Base-by-base conservation (phyloP, 1,140 invertebrate species). In the Trinorchestia longiramus region DNA sequence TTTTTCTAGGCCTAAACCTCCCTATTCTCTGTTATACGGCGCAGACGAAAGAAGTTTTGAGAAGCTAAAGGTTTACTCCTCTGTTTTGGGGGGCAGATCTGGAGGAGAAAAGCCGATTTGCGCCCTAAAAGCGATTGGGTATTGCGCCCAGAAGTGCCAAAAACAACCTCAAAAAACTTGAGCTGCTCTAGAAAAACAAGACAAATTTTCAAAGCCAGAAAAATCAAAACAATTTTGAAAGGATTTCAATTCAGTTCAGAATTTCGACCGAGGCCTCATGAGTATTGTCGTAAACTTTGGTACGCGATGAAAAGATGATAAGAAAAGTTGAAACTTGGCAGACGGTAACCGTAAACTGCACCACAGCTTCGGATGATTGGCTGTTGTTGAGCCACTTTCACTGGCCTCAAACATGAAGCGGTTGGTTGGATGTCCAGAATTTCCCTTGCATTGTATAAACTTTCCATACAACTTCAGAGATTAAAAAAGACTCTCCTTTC, bases 51-150 rank as follows among this genome's bases (percentile, higher is more conserved):
- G 62, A 77, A 77, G 62, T 77, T 77, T 77, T 3, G 62, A 77
- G 88, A 15, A 91, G 88, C 88, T 43, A 91, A 45, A 94, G 44
- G 44, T 94, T 94, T 45, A n/a, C 43, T 44, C 44, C 92, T 94
- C 43, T 94, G 44, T 94, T 94, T 94, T 45, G 44, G 44, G 44
- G 92, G 44, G 92, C 44, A 47, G 44, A 94, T 94, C 92, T 94
- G 43, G 92, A 94, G 92, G 44, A 94, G 92, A 3, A 94, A 94
- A 94, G 92, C 92, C 92, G 92, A 94, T 94, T 45, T 94, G 92
- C 92, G 41, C 92, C 43, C 92, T 47, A 47, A 94, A 94, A 94
- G 92, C 92, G 44, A 94, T 94, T 94, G 92, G 44, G 92, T 94
- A 94, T 94, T 94, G 44, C 44, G 43, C 44, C 43, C 43, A 19